Conservation (phyloP, 2,888 invertebrate species). For the Ellobium chinense region DNA sequence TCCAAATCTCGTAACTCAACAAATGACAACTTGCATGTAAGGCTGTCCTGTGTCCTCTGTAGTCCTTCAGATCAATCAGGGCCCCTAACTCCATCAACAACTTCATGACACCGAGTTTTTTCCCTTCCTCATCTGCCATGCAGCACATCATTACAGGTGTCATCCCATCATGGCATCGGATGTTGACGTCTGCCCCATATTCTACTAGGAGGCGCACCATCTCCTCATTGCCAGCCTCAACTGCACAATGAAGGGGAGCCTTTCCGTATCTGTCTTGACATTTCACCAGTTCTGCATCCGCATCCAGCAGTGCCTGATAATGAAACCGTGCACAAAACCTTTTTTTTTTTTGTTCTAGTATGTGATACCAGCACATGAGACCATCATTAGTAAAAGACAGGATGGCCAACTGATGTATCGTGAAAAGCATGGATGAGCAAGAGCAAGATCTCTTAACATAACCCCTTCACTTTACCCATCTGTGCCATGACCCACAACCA, state of each 20-base stretch:
- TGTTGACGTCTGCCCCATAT: conserved; percentile 61
- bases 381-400: too few species aligned
- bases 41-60: conserved; percentile 62
- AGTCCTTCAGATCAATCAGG: conserved; percentile 60
- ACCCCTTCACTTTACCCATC: too few species aligned
- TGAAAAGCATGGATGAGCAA: too few species aligned
- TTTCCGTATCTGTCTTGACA: conserved; percentile 64
- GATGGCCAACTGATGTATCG: too few species aligned
- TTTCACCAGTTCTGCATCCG: conserved; percentile 53
- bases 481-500: too few species aligned
- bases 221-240: conserved; percentile 60
- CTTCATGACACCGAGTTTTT: conserved; percentile 51
- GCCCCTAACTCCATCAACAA: conserved; percentile 60
- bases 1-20: too few species aligned
- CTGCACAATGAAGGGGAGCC: conserved; percentile 65
- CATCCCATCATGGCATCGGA: conserved; percentile 59
- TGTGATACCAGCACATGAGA: background rate
- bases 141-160: conserved; percentile 67
- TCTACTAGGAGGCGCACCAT: conserved; percentile 58
- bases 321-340: background rate
- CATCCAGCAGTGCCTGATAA: conserved; percentile 55
- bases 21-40: conserved; percentile 60
- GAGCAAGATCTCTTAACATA: too few species aligned
- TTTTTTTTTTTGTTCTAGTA: background rate
- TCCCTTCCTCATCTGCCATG: conserved; percentile 43